Percentiles rank a stretch among this genome's conserved stretches.
These are phyloP conservation scores for Hystrix brachyura DNA, from an alignment of 2,113 vertebrate genomes.

Conservation along the genomic window DNA sequence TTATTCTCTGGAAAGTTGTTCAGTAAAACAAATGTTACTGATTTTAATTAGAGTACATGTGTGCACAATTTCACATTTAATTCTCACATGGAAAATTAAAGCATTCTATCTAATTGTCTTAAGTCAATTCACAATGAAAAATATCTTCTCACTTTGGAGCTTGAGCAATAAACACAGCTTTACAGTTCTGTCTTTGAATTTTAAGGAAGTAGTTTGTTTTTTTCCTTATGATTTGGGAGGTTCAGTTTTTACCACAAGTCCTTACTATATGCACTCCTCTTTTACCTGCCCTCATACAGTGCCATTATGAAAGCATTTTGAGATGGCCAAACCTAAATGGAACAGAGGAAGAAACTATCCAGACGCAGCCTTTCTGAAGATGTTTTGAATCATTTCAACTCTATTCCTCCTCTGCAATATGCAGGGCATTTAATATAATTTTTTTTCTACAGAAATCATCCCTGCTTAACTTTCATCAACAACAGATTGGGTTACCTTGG, in stretches of 20 bases:
- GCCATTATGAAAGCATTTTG: conserved; percentile 28
- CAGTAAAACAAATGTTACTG: conserved; percentile 75
- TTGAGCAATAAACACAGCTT: conserved; percentile 62
- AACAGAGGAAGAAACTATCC: not conserved
- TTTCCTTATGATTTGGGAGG: not conserved
- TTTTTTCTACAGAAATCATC: not conserved
- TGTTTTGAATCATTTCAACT: conserved; percentile 17
- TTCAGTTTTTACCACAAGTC: conserved; percentile 8
- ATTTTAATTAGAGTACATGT: conserved; percentile 79
- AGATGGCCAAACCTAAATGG: not conserved
- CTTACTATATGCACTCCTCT: not conserved
- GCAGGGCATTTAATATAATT: not conserved
- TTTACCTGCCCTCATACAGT: not conserved
- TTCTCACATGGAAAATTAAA: conserved; percentile 68
- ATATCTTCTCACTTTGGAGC: conserved; percentile 14
- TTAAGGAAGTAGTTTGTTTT: not conserved
- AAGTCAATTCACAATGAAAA: conserved; percentile 70
- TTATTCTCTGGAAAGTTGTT: conserved; percentile 78
- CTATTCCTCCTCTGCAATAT: not conserved
- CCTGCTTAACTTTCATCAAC: not conserved
- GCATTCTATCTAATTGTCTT: conserved; percentile 58
- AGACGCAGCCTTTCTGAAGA: conserved; percentile 19
- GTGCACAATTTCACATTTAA: conserved; percentile 76
- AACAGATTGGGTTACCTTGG: not conserved
- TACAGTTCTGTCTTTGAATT: conserved; percentile 47